These are phyloP conservation scores for Macroramphosus scolopax DNA, from an alignment of 2,797 vertebrate species.

Conservation along the genomic window DNA sequence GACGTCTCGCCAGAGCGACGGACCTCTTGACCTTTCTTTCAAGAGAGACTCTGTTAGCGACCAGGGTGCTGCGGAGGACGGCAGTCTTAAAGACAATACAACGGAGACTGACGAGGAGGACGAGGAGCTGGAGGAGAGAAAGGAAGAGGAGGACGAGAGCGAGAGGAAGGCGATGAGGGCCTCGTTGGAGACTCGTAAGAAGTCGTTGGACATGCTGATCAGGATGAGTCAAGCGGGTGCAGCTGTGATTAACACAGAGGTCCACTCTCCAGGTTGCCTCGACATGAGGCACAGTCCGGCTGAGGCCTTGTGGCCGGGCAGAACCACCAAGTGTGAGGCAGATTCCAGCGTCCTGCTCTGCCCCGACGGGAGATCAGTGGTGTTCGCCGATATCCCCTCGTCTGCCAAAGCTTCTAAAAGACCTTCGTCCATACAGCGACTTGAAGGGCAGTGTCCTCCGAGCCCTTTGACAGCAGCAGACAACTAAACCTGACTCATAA, in stretches of 20 bases:
- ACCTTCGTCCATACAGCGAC: conserved; percentile 76
- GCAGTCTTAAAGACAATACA: conserved; percentile 34
- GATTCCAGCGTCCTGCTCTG: conserved; percentile 93
- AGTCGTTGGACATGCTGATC: conserved; percentile 84
- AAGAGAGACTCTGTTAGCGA: conserved; percentile 73
- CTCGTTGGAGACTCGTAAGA: conserved; percentile 78
- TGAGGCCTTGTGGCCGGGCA: conserved; percentile 82
- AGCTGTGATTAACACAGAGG: conserved; percentile 75
- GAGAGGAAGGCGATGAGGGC: conserved; percentile 61
- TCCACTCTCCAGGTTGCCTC: conserved; percentile 68
- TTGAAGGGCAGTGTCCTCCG: conserved; percentile 65
- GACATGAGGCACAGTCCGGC: conserved; percentile 70
- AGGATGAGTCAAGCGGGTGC: conserved; percentile 78
- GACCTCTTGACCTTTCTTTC: conserved; percentile 90
- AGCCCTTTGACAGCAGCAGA: conserved; percentile 65
- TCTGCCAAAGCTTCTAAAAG: conserved; percentile 69
- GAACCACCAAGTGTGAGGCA: conserved; percentile 94
- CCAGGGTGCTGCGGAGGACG: conserved; percentile 1
- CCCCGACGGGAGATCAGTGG: conserved; percentile 75
- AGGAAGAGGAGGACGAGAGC: conserved; percentile 61
- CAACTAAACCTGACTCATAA: conserved; percentile 52
- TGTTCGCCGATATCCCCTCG: conserved; percentile 64
- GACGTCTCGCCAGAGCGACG: conserved; percentile 78
- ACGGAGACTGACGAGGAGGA: conserved; percentile 74
- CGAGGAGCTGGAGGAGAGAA: conserved; percentile 53